Conservation (phyloP, 2,797 vertebrate species). For the Sphenodon punctatus region DNA sequence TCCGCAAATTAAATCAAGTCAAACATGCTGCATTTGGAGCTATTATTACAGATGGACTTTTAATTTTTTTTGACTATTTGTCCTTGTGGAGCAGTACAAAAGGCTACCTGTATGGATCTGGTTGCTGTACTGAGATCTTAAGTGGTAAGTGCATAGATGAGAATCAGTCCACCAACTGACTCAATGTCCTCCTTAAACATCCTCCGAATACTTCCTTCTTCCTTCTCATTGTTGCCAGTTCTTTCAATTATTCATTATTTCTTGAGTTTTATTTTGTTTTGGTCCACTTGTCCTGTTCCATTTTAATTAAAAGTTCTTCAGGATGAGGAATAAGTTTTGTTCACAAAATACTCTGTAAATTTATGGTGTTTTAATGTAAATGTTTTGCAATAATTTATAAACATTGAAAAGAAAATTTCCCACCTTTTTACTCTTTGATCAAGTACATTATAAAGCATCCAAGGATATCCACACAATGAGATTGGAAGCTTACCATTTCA, state of each 20-base stretch:
- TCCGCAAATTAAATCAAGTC: too few species aligned
- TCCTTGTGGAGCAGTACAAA: not conserved
- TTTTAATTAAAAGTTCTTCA: not conserved
- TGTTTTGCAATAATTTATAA: not conserved
- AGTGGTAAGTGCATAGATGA: not conserved
- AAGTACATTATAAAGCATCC: not conserved
- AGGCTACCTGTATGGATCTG: not conserved
- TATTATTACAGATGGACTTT: too few species aligned
- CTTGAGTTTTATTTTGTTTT: not conserved
- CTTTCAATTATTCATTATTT: not conserved
- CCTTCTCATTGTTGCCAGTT: not conserved
- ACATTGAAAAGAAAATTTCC: not conserved
- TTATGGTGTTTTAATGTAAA: not conserved
- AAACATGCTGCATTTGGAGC: too few species aligned
- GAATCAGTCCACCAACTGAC: not conserved
- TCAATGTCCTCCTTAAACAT: not conserved
- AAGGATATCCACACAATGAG: not conserved
- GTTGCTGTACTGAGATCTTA: not conserved
- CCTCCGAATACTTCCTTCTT: not conserved
- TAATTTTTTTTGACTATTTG: too few species aligned
- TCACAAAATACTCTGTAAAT: not conserved
- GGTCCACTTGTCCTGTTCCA: not conserved
- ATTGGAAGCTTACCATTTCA: not conserved
- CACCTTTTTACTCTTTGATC: not conserved
- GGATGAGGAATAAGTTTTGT: not conserved